Evolutionary conservation across 1,140 invertebrate species (phyloP), one percentile per base, ranked within the genome.

Genomic region (Drosophila grimshawi): DNA sequence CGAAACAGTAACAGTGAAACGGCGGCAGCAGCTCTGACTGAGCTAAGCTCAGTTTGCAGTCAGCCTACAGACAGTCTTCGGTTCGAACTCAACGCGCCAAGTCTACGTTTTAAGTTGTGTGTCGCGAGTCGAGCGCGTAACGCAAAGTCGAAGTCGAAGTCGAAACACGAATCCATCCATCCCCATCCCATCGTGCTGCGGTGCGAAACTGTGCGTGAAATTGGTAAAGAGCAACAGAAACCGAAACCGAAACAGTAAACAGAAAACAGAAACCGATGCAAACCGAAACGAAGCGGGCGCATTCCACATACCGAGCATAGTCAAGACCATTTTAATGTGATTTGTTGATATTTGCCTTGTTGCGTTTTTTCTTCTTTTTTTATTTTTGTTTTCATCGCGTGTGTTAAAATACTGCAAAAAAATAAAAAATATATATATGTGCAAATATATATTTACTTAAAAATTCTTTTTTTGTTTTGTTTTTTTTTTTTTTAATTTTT

Each of bases 121-220:
- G 11, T 52, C 46, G 43, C 61, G 59, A 55, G 55, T 60, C 10
- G 39, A 43, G 39, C 39, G 39, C 53, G 11, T 56, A 53, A 49
- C 29, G 46, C 39, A 27, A 60, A 48, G 55, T 64, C 64, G 64
- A 75, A 46, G 27, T 39, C 10, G 48, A 41, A 68, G 35, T 57
- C 30, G 45, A 56, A 33, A 70, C 5, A 67, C 62, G 10, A 77
- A 51, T 51, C 62, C 52, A 19, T 19, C 19, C 19, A 19, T 19
- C 19, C 19, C 19, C 19, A 19, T 19, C 19, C 19, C 19, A 52
- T 32, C 48, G 51, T 48, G 65, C 75, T 69, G 72, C 35, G 51
- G 62, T 60, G 56, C 64, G 67, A 83, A 78, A 82, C 80, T 83
- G 83, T 89, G 83, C 80, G 85, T 88, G 69, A 88, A 83, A 89